These are phyloP conservation scores for Sapajus apella DNA, from an alignment of 2,113 vertebrate species.

Conservation along the genomic window DNA sequence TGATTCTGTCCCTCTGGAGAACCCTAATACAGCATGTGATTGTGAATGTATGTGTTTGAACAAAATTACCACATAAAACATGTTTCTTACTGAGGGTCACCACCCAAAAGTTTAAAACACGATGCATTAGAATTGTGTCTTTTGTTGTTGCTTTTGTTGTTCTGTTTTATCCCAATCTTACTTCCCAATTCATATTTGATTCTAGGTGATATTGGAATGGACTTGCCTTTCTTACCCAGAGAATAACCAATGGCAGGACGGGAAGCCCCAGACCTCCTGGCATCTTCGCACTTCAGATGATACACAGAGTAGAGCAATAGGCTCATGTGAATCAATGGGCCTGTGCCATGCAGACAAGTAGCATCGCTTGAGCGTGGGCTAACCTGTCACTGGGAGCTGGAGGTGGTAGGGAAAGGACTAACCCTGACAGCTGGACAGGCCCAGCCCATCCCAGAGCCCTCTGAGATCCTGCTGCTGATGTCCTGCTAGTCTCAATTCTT, in stretches of 20 bases:
- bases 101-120: neutral
- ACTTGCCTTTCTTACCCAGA: neutral
- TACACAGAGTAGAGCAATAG: neutral
- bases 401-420: neutral
- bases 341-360: neutral
- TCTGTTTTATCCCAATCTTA: neutral
- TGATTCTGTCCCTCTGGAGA: too few relatives aligned
- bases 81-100: neutral
- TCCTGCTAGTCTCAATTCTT: neutral
- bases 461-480: neutral
- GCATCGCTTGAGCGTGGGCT: neutral
- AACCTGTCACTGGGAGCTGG: neutral
- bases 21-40: neutral
- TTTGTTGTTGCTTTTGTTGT: neutral
- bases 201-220: neutral
- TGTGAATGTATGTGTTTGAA: neutral
- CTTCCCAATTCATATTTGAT: neutral
- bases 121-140: neutral
- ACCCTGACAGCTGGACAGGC: neutral
- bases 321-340: neutral
- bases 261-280: neutral
- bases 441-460: neutral
- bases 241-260: neutral
- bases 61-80: neutral
- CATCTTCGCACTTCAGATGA: neutral